Base-by-base conservation (phyloP, 2,888 invertebrate species). In the Pogonocherus hispidulus region DNA sequence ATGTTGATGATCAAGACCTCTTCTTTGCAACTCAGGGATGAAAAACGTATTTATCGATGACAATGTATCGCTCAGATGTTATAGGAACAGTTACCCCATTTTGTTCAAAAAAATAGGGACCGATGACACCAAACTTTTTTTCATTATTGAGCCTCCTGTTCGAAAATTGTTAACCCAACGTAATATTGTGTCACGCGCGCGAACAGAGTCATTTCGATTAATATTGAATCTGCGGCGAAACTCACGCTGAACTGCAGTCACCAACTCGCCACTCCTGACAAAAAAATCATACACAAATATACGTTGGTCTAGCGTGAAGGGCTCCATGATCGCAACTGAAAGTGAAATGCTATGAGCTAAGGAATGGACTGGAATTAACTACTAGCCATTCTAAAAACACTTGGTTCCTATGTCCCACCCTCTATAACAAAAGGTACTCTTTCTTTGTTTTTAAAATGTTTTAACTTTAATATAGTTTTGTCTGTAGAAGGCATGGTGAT, bases 301-400 rank as follows among this genome's bases (percentile, higher is more conserved):
- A 35, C 49, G 56, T 27, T 69, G 59, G 1, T 66, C 47, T 56
- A 66, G 11, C 51, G 60, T 68, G 60, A 63, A 56, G 44, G 27
- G 59, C 51, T 63, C 63, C 67, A 66, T 70, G 32, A 44, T 66
- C 6, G 46, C 63, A 52, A 70, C 56, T 63, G 63, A 67, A 62
- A 56, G 41, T 37, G 52, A 70, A 70, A 70, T 67, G 67, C 54
- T 63, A 23, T 51, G 52, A 67, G 52, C 6, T 51, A 63, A 67
- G 46, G 57, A 67, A 63, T 52, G 51, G 22, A 66, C n/a, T 9
- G 16, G 55, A 18, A 37, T 57, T 22, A 51, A 55, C 32, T 62
- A 66, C 56, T 66, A 63, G 14, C 69, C 62, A 54, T 16, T 27
- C 55, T 5, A 68, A 65, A 65, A 64, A 60, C 60, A 69, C 51